phyloP scores from a whole-genome alignment of 2,888 invertebrate genomes.

The Pristionchus mayeri region DNA sequence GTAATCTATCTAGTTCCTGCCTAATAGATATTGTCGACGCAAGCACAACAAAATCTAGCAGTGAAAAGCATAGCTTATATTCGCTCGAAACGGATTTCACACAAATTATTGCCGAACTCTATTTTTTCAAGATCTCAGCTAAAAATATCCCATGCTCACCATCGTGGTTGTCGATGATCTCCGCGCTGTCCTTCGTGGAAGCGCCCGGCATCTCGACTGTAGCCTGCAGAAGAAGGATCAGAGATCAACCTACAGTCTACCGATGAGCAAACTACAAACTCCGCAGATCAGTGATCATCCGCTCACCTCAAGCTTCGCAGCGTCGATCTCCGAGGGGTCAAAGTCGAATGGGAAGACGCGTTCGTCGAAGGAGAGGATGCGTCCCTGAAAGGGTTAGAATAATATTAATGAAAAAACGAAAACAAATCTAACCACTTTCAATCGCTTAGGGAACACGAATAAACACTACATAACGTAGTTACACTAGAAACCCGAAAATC shows the following conservation, averaged over 20 bases:
- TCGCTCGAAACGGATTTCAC: no score
- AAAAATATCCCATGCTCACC: no score
- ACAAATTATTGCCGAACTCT: no score
- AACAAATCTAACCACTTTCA: background rate
- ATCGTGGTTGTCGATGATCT: conserved; percentile 66
- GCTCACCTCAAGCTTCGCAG: conserved; percentile 37
- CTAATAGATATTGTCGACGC: no score
- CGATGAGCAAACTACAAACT: background rate
- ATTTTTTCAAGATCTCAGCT: no score
- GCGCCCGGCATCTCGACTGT: conserved; percentile 61
- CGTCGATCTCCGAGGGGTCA: conserved; percentile 46
- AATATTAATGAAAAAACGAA: background rate
- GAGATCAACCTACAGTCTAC: background rate
- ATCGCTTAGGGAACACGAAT: background rate
- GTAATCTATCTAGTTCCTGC: no score
- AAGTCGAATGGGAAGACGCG: conserved; percentile 50
- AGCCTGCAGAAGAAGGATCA: conserved; percentile 49
- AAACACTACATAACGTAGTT: background rate
- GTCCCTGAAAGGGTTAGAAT: conserved; percentile 9
- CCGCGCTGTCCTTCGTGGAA: conserved; percentile 57
- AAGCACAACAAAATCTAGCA: no score
- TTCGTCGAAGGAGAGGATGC: conserved; percentile 43
- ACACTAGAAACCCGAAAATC: no score
- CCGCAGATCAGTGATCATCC: background rate
- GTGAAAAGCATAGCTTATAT: no score